Conservation (phyloP, 2,888 invertebrate genomes). For the Diaphora mendica region DNA sequence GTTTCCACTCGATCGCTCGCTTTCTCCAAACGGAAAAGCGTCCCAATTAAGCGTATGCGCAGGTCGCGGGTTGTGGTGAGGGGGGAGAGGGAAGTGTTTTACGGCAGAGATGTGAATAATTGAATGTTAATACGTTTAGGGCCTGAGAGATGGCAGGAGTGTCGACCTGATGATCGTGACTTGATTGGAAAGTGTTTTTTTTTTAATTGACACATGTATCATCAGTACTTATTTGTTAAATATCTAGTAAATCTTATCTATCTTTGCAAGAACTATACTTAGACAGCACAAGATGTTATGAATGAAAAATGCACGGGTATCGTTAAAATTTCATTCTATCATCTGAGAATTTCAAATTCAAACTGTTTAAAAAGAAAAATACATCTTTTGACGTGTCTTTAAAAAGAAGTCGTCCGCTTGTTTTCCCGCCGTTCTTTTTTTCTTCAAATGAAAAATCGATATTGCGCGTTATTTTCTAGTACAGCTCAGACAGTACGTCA, state of each 20-base stretch:
- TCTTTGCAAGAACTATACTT: background rate
- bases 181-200: conserved; percentile 30
- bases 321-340: background rate
- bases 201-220: background rate
- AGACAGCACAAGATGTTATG: background rate
- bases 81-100: conserved; percentile 36
- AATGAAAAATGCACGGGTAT: background rate
- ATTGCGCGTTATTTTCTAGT: background rate
- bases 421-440: background rate
- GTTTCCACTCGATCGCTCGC: conserved; percentile 71
- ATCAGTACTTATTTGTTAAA: background rate
- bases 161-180: conserved; percentile 44
- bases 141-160: conserved; percentile 59
- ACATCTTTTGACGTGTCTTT: background rate
- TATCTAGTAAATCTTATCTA: background rate
- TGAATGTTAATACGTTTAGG: conserved; percentile 55
- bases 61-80: conserved; percentile 35
- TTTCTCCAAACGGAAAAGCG: conserved; percentile 79
- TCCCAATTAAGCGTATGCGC: conserved; percentile 67
- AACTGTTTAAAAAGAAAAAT: too few relatives aligned
- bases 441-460: background rate
- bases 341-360: background rate
- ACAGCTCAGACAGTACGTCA: background rate
- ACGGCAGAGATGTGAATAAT: conserved; percentile 59
- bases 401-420: background rate